Evolutionary conservation across 2,797 vertebrate species (phyloP).

Genomic region (Gymnoscopelus braueri): DNA sequence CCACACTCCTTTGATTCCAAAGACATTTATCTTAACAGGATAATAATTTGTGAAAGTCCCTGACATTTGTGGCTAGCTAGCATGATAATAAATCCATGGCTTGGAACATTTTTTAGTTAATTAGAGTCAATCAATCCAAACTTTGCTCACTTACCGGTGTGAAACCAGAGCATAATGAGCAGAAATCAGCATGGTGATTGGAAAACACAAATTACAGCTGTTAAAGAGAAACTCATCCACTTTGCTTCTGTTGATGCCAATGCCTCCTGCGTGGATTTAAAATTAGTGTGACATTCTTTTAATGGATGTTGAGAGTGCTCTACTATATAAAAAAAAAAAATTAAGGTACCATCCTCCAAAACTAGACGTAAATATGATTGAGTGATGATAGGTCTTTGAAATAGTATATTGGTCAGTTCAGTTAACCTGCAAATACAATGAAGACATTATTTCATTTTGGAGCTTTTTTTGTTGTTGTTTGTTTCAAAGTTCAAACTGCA

Average conservation of each 20-base stretch:
- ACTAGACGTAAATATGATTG: conserved; percentile 62
- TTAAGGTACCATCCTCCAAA: conserved; percentile 67
- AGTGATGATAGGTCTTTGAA: conserved; percentile 36
- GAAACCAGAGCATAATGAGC: conserved; percentile 99
- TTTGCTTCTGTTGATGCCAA: conserved; percentile 81
- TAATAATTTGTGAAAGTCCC: conserved; percentile 90
- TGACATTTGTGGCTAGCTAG: conserved; percentile 98
- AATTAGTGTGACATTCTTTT: conserved; percentile 83
- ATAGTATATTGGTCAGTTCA: conserved; percentile 46
- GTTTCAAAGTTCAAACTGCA: neutral
- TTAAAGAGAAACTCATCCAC: conserved; percentile 88
- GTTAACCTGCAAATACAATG: neutral
- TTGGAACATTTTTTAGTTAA: conserved; percentile 99
- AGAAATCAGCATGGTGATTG: conserved; percentile 99
- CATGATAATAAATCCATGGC: conserved; percentile 99
- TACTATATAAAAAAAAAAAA: conserved; percentile 75
- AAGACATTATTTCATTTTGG: neutral
- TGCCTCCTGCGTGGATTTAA: conserved; percentile 85
- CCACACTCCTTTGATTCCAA: conserved; percentile 85
- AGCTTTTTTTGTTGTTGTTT: conserved; percentile 9
- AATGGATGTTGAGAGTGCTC: conserved; percentile 74
- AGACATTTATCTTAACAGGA: conserved; percentile 89
- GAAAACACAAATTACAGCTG: conserved; percentile 99
- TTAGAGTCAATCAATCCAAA: conserved; percentile 99
- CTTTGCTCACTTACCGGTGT: conserved; percentile 99